A percentile compares a stretch with the other conserved stretches of the same genome.
These are phyloP conservation scores for Centroberyx gerrardi DNA, from an alignment of 2,797 vertebrate species.

Conservation along the genomic window DNA sequence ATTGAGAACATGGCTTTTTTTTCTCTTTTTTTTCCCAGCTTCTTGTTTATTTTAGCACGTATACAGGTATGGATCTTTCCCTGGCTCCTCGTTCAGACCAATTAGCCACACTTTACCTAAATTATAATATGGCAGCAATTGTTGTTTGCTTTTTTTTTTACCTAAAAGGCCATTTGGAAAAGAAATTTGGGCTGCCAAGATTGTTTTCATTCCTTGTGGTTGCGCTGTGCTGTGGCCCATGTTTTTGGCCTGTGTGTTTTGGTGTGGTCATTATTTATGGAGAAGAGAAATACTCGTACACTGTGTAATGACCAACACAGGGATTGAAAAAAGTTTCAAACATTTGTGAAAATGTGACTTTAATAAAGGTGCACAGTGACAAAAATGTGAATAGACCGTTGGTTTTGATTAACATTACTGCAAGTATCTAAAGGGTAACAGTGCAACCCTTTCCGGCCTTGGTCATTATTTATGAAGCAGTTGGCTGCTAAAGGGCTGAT, in stretches of 20 bases:
- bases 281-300: not conserved
- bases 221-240: not conserved
- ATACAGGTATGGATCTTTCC: conserved; percentile 17
- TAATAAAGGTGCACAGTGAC: not conserved
- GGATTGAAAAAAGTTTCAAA: too few relatives aligned
- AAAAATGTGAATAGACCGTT: not conserved
- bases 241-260: not conserved
- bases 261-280: conserved; percentile 9
- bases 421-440: not conserved
- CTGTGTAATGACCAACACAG: not conserved
- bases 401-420: too few relatives aligned
- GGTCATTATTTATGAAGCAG: not conserved
- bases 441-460: not conserved
- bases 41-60: conserved; percentile 27
- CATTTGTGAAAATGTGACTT: not conserved
- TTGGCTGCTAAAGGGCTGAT: not conserved
- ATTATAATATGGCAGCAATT: not conserved
- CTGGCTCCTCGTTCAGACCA: not conserved
- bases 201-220: conserved; percentile 15
- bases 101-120: conserved; percentile 1
- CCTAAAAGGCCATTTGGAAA: not conserved
- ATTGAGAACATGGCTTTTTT: conserved; percentile 51
- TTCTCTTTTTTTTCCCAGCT: not conserved
- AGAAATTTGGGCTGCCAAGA: not conserved
- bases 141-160: not conserved